A percentile compares a stretch with the other conserved stretches of the same genome.
These are phyloP conservation scores for Cataglyphis altisquamis DNA, from an alignment of 2,888 invertebrate species.

Conservation along the genomic window DNA sequence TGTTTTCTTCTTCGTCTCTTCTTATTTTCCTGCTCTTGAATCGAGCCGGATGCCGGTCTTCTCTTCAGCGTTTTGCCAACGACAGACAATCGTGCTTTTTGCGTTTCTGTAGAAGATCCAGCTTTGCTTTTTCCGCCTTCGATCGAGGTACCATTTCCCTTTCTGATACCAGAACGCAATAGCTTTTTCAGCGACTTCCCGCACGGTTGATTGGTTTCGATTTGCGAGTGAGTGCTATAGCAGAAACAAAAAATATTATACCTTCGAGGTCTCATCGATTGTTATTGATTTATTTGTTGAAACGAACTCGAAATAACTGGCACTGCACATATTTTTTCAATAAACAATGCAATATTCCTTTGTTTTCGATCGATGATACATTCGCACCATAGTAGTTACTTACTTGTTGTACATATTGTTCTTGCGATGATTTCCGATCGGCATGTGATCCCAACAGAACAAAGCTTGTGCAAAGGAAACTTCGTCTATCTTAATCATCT, in stretches of 20 bases:
- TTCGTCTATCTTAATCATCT: constrained; percentile 93
- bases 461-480: constrained; percentile 94
- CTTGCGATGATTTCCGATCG: constrained; percentile 72
- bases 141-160: constrained; percentile 80
- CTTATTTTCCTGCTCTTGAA: constrained; percentile 79
- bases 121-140: constrained; percentile 74
- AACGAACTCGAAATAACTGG: not conserved
- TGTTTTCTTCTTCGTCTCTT: constrained; percentile 81
- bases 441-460: constrained; percentile 93
- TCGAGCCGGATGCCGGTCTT: constrained; percentile 76
- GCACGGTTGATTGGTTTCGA: constrained; percentile 81
- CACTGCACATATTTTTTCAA: constrained; percentile 21
- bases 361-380: not conserved
- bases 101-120: constrained; percentile 74
- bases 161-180: constrained; percentile 78
- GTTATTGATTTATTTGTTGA: constrained; percentile 38
- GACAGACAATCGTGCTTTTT: constrained; percentile 72
- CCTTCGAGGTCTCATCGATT: constrained; percentile 20
- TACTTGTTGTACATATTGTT: constrained; percentile 32
- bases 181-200: constrained; percentile 79
- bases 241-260: constrained; percentile 42
- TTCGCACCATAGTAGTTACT: not conserved
- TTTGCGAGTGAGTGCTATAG: constrained; percentile 77
- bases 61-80: constrained; percentile 72
- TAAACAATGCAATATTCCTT: not conserved